Conservation (phyloP, 2,113 vertebrate genomes). For the Azemiops feae region DNA sequence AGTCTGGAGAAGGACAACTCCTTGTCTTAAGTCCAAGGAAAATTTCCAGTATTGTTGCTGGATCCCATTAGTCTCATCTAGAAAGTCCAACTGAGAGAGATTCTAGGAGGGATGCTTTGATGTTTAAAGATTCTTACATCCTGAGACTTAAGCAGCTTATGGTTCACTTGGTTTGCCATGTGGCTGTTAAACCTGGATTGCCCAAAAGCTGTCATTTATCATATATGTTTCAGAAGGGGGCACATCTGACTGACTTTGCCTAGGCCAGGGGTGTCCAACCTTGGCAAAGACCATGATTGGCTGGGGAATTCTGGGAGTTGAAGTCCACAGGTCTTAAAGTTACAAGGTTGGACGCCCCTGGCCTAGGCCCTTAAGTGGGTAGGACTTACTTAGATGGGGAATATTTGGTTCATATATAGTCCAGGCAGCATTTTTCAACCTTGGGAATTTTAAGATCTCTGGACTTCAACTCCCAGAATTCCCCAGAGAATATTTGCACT, state of each 20-base stretch:
- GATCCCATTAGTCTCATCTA: neutral
- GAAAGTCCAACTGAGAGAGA: neutral
- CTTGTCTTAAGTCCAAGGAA: neutral
- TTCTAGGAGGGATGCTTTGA: neutral
- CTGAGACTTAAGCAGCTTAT: neutral
- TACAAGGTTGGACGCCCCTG: neutral
- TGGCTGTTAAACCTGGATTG: neutral
- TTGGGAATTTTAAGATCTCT: neutral
- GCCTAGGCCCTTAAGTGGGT: neutral
- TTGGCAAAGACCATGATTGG: neutral
- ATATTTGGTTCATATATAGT: neutral
- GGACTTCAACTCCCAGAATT: neutral
- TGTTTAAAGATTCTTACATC: neutral
- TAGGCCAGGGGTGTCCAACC: neutral
- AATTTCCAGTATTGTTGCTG: neutral
- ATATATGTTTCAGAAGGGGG: neutral
- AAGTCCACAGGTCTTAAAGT: neutral
- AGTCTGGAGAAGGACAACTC: neutral
- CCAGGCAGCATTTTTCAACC: neutral
- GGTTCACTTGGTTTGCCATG: neutral
- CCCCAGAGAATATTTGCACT: neutral
- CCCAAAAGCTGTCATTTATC: neutral
- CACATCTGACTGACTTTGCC: neutral
- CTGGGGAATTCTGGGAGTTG: neutral
- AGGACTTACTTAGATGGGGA: neutral